Evolutionary conservation across 2,888 invertebrate species (phyloP), one percentile per base, ranked within the genome.

Genomic region (Epirrhoe alternata): DNA sequence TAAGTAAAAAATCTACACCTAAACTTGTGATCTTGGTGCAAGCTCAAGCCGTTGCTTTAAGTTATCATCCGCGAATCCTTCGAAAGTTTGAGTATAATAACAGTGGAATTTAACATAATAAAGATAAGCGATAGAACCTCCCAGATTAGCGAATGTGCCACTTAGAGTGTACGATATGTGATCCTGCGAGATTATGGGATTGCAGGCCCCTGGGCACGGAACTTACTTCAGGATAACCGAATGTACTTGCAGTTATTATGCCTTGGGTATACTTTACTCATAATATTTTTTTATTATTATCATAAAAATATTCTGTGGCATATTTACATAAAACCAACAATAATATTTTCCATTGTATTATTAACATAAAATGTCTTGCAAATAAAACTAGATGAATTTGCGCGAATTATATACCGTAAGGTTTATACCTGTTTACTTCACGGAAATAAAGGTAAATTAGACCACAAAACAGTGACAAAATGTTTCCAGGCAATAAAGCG

Each of bases 401-500:
- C 47, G 17, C 45, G 31, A 59, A 54, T 49, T 59, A 59, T 49
- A 50, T 59, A 49, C 50, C 16, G 38, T 38, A 42, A 16, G 42
- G 50, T 16, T 58, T 50, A 60, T 55, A 64, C 60, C 51, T 38
- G 42, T 62, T 68, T 58, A 59, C 38, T 63, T 50, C 30, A 14
- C 54, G 49, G 66, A 72, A 69, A 69, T 72, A 72, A 72, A 72
- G 68, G 68, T 72, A 69, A 71, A 74, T 70, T 71, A 61, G 66
- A 62, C 68, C 72, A 71, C 71, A 68, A 64, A 64, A 71, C 69
- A 69, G 71, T 72, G 68, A 70, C 74, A 70, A 64, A 72, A 72
- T 65, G 71, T 72, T 72, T 74, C 71, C 68, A 69, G 52, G 54
- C 74, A 70, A 71, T 74, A 74, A 74, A 74, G 58, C 66, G 68